Conservation (phyloP, 2,888 invertebrate species). For the Matsumyia berberina region DNA sequence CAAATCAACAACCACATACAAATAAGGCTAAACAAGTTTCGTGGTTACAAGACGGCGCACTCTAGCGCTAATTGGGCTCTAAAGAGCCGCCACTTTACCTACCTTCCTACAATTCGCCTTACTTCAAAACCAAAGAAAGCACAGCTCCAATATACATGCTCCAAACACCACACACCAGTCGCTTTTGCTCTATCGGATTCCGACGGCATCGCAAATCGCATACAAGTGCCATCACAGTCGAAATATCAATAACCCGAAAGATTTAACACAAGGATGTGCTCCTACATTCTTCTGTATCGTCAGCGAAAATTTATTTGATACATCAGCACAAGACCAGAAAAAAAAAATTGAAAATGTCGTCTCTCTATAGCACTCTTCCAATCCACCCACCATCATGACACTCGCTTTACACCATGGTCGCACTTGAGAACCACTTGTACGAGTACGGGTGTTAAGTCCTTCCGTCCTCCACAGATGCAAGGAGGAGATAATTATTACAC, state of each 20-base stretch:
- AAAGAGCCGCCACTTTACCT: no score
- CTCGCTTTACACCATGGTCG: conserved; percentile 67
- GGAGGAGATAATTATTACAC: conserved; percentile 73
- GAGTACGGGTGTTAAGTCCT: conserved; percentile 58
- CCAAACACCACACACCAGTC: no score
- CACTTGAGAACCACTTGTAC: conserved; percentile 75
- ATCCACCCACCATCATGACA: conserved; percentile 44
- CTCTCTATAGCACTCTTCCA: conserved; percentile 24
- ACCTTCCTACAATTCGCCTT: no score
- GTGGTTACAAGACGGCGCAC: no score
- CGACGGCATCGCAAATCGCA: conserved; percentile 73
- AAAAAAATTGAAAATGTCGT: conserved; percentile 7
- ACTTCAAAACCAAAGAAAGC: conserved; percentile 3
- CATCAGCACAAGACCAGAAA: conserved; percentile 78
- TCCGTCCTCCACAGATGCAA: conserved; percentile 52
- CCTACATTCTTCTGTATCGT: conserved; percentile 74
- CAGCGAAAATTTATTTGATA: conserved; percentile 79
- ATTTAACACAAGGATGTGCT: conserved; percentile 78
- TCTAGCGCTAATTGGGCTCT: no score
- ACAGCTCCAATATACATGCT: conserved; percentile 12
- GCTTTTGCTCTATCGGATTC: conserved; percentile 37
- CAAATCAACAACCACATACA: no score
- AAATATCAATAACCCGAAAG: conserved; percentile 83
- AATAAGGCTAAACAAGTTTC: no score
- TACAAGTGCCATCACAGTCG: conserved; percentile 79